Evolutionary conservation across 2,113 vertebrate genomes (phyloP), one percentile per base, ranked within the genome.

Genomic region (Ursus arctos): DNA sequence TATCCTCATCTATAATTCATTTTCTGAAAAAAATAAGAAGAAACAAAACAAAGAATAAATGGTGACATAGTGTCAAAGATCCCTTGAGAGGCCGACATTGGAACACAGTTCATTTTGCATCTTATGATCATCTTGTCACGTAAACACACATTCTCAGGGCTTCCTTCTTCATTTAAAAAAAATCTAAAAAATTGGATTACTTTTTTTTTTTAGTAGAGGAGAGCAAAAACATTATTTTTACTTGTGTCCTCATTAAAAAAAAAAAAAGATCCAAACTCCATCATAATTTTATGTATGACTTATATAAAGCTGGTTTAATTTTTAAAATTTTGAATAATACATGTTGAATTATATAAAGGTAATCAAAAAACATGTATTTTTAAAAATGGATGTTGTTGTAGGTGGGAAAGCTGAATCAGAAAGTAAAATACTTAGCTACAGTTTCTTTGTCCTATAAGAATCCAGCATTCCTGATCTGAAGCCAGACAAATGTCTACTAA

Each of bases 1-100:
- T 91, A 57, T 47, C 28, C 24, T 88, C 55, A 97, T 96, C 24
- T 59, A 95, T 97, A 97, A 97, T 96, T 97, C 77, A 97, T 93
- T 72, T 16, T 57, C 33, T 80, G n/a, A 69, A 74, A 87, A 87
- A 53, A 63, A 83, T 10, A 31, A 31, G 53, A 59, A 74, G 4
- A 95, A 97, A 89, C 49, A 94, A 94, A 81, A 12, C 63, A 43
- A 71, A 61, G 28, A 90, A 95, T 69, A 92, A 90, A 97, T 51
- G 18, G 26, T 95, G 83, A 96, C 77, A 63, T 1, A 4, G 19
- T 97, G 76, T 80, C 88, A 96, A 95, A 88, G 63, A 94, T 93
- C 16, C 21, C 59, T 11, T 88, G 57, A 69, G n/a, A 53, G 21
- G 36, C 26, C 94, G 77, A 96, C 91, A 97, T 74, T 51, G 61